Conservation (phyloP, 2,113 vertebrate species). For the Pipra filicauda region DNA sequence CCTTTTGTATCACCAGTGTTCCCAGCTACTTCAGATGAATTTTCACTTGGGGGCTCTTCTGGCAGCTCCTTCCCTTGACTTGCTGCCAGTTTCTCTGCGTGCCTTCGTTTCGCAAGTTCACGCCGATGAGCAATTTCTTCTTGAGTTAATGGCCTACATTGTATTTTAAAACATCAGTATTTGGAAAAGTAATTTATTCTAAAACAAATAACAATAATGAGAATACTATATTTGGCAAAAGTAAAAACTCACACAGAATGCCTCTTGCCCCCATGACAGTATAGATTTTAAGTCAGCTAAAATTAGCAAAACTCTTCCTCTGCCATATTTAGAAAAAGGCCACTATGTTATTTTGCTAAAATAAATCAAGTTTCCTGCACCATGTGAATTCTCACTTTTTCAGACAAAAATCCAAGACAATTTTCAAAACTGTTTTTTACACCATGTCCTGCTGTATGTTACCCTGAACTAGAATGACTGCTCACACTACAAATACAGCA, state of each 20-base stretch:
- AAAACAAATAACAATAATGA: background rate
- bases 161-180: background rate
- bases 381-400: background rate
- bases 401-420: background rate
- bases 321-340: background rate
- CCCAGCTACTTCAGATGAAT: background rate
- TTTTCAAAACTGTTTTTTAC: background rate
- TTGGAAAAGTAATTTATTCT: background rate
- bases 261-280: background rate
- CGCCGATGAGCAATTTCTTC: constrained; percentile 87
- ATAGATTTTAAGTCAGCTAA: background rate
- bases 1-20: constrained; percentile 52
- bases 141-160: constrained; percentile 84
- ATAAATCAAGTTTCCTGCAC: background rate
- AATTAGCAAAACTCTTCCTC: background rate
- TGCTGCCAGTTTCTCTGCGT: constrained; percentile 81
- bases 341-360: background rate
- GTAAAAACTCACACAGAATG: background rate
- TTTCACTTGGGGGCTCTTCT: constrained; percentile 23
- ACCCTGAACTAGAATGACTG: background rate
- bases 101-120: constrained; percentile 81
- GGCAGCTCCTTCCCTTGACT: constrained; percentile 55
- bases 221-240: background rate
- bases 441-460: background rate
- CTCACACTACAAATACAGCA: background rate